Evolutionary conservation across 2,113 vertebrate genomes (phyloP).

Genomic region (Thalassarche chlororhynchos): DNA sequence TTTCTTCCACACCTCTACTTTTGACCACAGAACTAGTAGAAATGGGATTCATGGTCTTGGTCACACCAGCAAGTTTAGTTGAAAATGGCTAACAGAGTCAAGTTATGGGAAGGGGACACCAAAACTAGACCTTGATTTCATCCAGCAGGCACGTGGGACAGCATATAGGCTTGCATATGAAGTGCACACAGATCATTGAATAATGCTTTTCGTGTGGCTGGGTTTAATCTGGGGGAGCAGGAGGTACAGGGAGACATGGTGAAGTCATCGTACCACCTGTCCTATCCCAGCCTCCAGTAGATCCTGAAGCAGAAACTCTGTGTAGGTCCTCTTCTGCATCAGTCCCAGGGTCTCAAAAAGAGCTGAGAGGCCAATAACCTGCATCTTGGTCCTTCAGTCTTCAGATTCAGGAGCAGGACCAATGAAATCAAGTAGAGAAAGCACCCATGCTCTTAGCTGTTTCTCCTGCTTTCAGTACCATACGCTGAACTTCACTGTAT

Average conservation of each 20-base stretch:
- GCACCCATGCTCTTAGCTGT: background rate
- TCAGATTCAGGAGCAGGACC: background rate
- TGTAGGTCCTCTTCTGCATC: background rate
- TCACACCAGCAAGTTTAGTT: background rate
- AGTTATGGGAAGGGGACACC: background rate
- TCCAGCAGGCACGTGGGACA: background rate
- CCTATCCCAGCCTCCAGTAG: background rate
- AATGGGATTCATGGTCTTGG: background rate
- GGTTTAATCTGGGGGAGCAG: background rate
- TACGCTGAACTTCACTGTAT: background rate
- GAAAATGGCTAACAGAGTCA: background rate
- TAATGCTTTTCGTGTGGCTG: background rate
- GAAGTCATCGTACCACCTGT: accelerated
- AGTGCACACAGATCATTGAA: background rate
- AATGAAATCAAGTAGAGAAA: background rate
- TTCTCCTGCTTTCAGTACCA: background rate
- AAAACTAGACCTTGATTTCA: background rate
- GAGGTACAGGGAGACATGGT: background rate
- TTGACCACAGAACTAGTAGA: background rate
- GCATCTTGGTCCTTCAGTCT: background rate
- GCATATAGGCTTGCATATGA: background rate
- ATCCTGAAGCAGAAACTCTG: background rate
- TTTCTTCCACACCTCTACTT: background rate
- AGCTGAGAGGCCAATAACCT: background rate
- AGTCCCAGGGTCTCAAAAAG: background rate